Conservation (phyloP, 2,888 invertebrate genomes). For the Dolichopus griseipennis region DNA sequence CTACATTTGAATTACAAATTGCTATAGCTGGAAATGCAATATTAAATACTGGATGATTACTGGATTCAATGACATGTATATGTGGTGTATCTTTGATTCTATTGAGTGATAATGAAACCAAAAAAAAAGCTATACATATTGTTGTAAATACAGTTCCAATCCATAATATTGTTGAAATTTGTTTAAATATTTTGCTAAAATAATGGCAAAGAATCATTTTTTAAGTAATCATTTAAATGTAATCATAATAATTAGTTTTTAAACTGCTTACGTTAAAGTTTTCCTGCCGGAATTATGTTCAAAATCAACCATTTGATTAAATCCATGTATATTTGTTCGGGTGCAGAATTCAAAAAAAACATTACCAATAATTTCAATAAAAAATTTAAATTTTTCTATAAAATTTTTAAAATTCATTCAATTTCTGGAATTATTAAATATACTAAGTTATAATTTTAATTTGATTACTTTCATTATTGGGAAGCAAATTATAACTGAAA, state of each 20-base stretch:
- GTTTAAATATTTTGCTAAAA: not conserved
- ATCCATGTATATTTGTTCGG: conserved; percentile 2
- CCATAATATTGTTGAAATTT: not conserved
- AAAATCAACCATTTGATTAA: not conserved
- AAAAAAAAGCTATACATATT: conserved; percentile 25
- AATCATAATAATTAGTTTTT: not conserved
- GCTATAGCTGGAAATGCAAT: conserved; percentile 58
- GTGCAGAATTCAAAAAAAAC: not conserved
- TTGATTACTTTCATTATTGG: too few species aligned
- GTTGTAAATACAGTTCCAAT: not conserved
- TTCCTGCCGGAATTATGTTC: not conserved
- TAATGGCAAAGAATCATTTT: too few species aligned
- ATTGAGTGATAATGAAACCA: conserved; percentile 28
- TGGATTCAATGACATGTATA: conserved; percentile 46
- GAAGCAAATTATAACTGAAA: too few species aligned
- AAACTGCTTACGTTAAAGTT: not conserved
- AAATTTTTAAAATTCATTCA: too few species aligned
- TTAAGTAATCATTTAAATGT: too few species aligned
- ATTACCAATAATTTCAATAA: not conserved
- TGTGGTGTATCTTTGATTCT: conserved; percentile 30
- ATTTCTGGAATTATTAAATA: too few species aligned
- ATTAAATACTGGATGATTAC: conserved; percentile 57
- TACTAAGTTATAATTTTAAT: too few species aligned
- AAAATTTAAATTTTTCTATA: not conserved
- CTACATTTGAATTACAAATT: conserved; percentile 52